Conservation (phyloP, 2,113 vertebrate species). For the Symphodus melops region DNA sequence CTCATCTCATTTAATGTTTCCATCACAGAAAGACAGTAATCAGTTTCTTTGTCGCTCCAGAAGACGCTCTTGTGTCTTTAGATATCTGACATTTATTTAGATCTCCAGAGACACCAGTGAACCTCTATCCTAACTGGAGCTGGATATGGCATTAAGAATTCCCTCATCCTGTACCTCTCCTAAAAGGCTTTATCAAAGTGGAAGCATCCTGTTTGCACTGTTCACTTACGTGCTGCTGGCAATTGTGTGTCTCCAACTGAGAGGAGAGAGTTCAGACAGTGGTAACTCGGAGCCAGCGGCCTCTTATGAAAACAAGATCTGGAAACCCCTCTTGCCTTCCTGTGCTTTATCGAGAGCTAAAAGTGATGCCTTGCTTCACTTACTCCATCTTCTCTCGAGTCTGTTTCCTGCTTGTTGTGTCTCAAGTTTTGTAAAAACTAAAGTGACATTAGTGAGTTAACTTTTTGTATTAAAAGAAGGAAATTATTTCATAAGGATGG, state of each 20-base stretch:
- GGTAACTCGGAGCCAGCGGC: constrained; percentile 27
- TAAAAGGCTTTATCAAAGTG: constrained; percentile 20
- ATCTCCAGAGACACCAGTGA: constrained; percentile 13
- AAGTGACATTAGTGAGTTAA: neutral
- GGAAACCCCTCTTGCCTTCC: constrained; percentile 10
- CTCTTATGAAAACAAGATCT: constrained; percentile 25
- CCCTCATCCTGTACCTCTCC: constrained; percentile 5
- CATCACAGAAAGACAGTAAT: too few species aligned
- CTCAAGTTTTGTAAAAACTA: neutral
- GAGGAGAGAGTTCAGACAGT: constrained; percentile 52
- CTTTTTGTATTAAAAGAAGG: neutral
- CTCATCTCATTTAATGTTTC: too few species aligned
- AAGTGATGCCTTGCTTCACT: neutral
- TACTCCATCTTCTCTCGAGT: neutral
- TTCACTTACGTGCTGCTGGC: constrained; percentile 43
- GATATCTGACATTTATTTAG: neutral
- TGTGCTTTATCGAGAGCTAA: neutral
- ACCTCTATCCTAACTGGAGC: constrained; percentile 16
- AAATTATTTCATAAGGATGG: neutral
- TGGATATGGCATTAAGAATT: constrained; percentile 18
- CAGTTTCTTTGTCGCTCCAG: too few species aligned
- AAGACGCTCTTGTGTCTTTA: neutral
- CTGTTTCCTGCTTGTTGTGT: neutral
- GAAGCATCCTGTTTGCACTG: constrained; percentile 44
- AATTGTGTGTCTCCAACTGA: constrained; percentile 32